Conservation (phyloP, 2,113 vertebrate genomes). For the Apteryx owenii region DNA sequence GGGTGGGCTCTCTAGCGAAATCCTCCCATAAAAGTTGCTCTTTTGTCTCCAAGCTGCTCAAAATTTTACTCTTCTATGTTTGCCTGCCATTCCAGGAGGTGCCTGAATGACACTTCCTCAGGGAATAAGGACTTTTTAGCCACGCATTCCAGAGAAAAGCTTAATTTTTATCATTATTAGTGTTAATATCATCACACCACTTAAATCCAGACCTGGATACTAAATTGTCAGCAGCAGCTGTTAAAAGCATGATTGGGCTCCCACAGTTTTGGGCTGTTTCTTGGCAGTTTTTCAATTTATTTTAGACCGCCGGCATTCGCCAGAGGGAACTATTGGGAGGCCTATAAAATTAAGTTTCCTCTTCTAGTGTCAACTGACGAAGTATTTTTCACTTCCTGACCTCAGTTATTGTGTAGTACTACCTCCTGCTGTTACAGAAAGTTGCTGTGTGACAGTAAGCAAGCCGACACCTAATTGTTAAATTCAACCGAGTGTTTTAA, state of each 20-base stretch:
- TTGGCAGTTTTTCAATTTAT: conserved; percentile 24
- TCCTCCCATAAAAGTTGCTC: neutral
- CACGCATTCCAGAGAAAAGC: neutral
- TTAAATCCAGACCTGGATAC: neutral
- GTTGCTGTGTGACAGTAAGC: conserved; percentile 37
- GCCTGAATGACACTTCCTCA: neutral
- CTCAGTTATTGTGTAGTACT: neutral
- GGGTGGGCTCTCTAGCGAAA: neutral
- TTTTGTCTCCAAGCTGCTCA: neutral
- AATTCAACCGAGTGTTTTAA: conserved; percentile 48
- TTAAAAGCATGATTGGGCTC: neutral
- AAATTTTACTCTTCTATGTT: neutral
- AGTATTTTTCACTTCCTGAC: conserved; percentile 8
- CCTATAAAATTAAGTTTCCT: conserved; percentile 35
- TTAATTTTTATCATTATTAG: neutral
- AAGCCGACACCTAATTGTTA: conserved; percentile 50
- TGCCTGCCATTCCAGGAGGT: neutral
- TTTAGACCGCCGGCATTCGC: neutral
- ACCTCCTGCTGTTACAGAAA: conserved; percentile 1
- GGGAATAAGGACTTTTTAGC: neutral
- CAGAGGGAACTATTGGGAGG: conserved; percentile 10
- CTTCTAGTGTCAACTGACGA: conserved; percentile 5
- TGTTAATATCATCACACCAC: neutral
- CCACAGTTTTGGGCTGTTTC: neutral
- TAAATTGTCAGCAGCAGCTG: neutral